phyloP scores from a whole-genome alignment of 2,888 invertebrate species.

The Dilophus febrilis region DNA sequence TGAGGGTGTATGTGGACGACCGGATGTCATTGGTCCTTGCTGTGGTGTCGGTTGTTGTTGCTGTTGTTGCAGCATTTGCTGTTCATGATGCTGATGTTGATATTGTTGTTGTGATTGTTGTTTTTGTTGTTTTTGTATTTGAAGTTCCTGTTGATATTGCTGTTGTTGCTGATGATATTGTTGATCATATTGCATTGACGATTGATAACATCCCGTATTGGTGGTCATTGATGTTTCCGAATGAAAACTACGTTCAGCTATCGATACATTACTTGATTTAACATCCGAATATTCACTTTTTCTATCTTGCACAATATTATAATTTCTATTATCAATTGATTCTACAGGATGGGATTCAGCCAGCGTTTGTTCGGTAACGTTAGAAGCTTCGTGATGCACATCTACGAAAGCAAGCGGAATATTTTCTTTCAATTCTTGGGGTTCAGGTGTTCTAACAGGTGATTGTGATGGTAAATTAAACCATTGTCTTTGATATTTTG shows the following conservation, averaged over 20 bases:
- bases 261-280: background rate
- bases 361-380: background rate
- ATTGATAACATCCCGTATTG: constrained; percentile 2
- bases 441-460: constrained; percentile 38
- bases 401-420: constrained; percentile 30
- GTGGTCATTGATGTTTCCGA: constrained; percentile 14
- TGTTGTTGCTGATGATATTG: constrained; percentile 18
- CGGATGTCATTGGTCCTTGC: constrained; percentile 29
- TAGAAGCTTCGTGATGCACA: constrained; percentile 12
- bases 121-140: constrained; percentile 15
- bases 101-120: too few relatives aligned
- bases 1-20: constrained; percentile 50
- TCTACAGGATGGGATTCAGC: background rate
- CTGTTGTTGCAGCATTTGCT: constrained; percentile 7
- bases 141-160: constrained; percentile 12
- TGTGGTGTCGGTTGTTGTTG: constrained; percentile 4
- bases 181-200: too few relatives aligned
- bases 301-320: too few relatives aligned
- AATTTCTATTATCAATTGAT: background rate
- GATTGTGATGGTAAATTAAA: constrained; percentile 40
- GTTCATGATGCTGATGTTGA: constrained; percentile 16
- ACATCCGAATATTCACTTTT: background rate
- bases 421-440: constrained; percentile 32
- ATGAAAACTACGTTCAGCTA: constrained; percentile 15
- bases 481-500: constrained; percentile 46